Evolutionary conservation across 1,140 invertebrate genomes (phyloP).

Genomic region (Aphelinus atriplicis): DNA sequence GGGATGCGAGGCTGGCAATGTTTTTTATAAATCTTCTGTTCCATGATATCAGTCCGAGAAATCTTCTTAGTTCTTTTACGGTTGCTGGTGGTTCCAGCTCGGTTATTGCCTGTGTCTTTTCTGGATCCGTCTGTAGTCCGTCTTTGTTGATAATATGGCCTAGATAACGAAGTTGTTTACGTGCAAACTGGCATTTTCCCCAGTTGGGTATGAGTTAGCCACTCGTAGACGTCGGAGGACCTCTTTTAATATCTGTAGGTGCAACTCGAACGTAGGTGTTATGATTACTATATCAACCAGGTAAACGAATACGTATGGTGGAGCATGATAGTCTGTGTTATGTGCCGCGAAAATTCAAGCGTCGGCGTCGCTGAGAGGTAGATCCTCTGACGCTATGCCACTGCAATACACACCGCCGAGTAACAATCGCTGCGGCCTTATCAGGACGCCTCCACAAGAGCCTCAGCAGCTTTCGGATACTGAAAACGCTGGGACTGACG

Average conservation of each 20-base stretch:
- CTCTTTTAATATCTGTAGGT: not conserved
- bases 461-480: no score
- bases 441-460: no score
- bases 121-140: slow-evolving; percentile 50
- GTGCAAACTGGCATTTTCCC: slow-evolving; percentile 34
- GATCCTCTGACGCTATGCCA: no score
- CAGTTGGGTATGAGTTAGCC: slow-evolving; percentile 24
- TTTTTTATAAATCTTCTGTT: slow-evolving; percentile 1
- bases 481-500: no score
- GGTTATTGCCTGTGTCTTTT: slow-evolving; percentile 53
- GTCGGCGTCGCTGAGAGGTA: no score
- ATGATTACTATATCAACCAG: not conserved
- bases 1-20: not conserved
- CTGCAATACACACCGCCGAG: no score
- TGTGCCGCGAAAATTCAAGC: no score
- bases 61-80: slow-evolving; percentile 45
- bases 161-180: slow-evolving; percentile 32
- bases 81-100: slow-evolving; percentile 52
- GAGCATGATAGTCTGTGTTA: no score
- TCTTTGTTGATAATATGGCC: slow-evolving; percentile 39
- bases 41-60: slow-evolving; percentile 27
- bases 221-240: slow-evolving; percentile 35
- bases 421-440: no score
- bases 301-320: no score
- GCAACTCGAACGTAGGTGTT: not conserved